Base-by-base conservation (phyloP, 1,140 invertebrate species). In the Penaeus indicus region DNA sequence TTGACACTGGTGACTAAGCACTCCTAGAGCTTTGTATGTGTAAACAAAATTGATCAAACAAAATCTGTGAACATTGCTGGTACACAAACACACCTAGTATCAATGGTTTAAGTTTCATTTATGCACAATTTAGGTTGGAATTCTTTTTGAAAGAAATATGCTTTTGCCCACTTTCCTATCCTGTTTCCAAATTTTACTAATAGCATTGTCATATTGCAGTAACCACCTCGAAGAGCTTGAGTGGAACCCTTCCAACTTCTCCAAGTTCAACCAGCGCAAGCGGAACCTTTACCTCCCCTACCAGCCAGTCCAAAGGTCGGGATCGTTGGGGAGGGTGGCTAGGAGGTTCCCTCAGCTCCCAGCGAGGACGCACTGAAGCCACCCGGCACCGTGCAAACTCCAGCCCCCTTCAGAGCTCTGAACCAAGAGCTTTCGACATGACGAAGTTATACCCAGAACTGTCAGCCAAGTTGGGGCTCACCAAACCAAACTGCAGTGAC, bases 381-480 rank as follows among this genome's bases (percentile, higher is more conserved):
- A 75, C 81, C 81, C 63, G 62, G 25, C 81, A 88, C 60, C 81
- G 54, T 84, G 67, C 63, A 61, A 88, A 84, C 72, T 78, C 87
- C 81, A 84, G 67, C 32, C 87, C 87, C 62, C 69, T 88, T n/a
- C 87, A 88, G 18, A 84, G 79, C 32, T 88, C 87, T 32, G 87
- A 88, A 75, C 87, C 78, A n/a, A 88, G 87, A 64, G 87, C 81
- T 25, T 88, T 88, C 67, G 87, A 88, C 60, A 88, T 88, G 87
- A 88, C 87, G 4, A 88, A 88, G 61, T 80, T 88, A n/a, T 88
- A 88, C 61, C 87, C 87, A 16, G 87, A 88, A 69, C 72, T 88
- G 60, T 88, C 87, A 21, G 87, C 87, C 25, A 88, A 88, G 72
- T 69, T 88, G 54, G 87, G 87, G 38, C 87, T 88, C 27, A 88